Evolutionary conservation across 2,797 vertebrate genomes (phyloP).

Genomic region (Mormyrus hasselquistii): DNA sequence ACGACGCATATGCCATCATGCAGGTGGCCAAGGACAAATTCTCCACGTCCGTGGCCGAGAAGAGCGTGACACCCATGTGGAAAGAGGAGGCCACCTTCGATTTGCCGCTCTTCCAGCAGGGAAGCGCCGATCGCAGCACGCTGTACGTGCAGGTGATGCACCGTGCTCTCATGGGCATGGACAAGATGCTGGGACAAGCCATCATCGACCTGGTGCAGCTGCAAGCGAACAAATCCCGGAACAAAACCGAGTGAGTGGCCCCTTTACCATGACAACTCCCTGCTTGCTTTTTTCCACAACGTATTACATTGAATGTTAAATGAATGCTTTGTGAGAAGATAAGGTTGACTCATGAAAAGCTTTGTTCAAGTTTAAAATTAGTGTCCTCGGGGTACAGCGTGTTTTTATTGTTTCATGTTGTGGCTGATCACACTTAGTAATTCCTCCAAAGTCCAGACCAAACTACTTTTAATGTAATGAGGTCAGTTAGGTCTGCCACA

Average conservation of each 20-base stretch:
- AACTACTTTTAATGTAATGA: background rate
- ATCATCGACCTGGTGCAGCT: slow-evolving; percentile 72
- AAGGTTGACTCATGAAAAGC: background rate
- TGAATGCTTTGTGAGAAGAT: background rate
- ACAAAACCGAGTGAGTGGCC: slow-evolving; percentile 70
- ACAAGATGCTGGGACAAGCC: slow-evolving; percentile 84
- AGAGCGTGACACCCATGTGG: slow-evolving; percentile 76
- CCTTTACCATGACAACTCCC: background rate
- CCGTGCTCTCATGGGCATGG: slow-evolving; percentile 78
- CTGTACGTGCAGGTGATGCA: slow-evolving; percentile 82
- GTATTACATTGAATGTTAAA: background rate
- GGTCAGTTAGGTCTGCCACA: background rate
- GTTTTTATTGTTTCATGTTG: background rate
- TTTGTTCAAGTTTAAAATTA: background rate
- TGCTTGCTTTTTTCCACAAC: background rate
- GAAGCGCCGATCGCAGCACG: slow-evolving; percentile 47
- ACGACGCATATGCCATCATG: slow-evolving; percentile 86
- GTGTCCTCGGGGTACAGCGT: background rate
- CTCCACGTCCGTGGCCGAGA: slow-evolving; percentile 82
- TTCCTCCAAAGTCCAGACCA: background rate
- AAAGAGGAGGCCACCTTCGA: slow-evolving; percentile 85
- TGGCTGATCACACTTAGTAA: background rate
- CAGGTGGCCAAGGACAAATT: slow-evolving; percentile 86
- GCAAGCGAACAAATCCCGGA: slow-evolving; percentile 55
- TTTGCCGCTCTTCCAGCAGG: slow-evolving; percentile 61